These are phyloP conservation scores for Hemiscyllium ocellatum DNA, from an alignment of 2,113 vertebrate genomes.

Conservation along the genomic window DNA sequence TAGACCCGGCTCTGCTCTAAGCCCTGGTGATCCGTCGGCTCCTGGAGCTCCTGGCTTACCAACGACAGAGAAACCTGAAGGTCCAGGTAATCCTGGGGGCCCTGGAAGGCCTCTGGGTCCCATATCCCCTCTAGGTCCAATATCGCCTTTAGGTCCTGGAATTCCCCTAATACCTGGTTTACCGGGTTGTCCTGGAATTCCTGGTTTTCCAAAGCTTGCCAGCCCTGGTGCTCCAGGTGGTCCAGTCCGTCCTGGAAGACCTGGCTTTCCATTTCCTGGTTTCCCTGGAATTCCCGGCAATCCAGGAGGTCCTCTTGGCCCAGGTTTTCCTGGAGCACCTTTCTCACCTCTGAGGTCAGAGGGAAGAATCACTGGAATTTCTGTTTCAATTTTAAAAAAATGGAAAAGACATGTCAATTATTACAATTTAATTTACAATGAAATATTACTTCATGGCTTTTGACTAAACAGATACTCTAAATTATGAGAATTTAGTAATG, in stretches of 20 bases:
- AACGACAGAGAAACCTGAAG: constrained; percentile 82
- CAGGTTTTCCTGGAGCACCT: constrained; percentile 84
- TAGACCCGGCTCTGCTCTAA: constrained; percentile 75
- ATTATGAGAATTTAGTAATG: not conserved
- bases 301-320: constrained; percentile 79
- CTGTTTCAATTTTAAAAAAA: constrained; percentile 59
- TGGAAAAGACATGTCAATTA: constrained; percentile 7
- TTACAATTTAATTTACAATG: not conserved
- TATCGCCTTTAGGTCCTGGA: constrained; percentile 67
- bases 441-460: not conserved
- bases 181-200: constrained; percentile 82
- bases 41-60: constrained; percentile 88
- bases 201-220: constrained; percentile 84
- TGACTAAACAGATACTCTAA: not conserved
- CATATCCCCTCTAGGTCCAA: constrained; percentile 72
- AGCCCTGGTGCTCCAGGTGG: constrained; percentile 82
- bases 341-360: constrained; percentile 90
- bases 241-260: constrained; percentile 81
- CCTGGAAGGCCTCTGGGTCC: constrained; percentile 77
- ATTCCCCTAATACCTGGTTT: constrained; percentile 80
- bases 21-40: constrained; percentile 69
- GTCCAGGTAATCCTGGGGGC: constrained; percentile 82
- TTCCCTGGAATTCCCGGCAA: constrained; percentile 82
- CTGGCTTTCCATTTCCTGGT: constrained; percentile 84
- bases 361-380: constrained; percentile 73